Conservation (phyloP, 2,113 vertebrate species). For the Nothobranchius kuhntae region DNA sequence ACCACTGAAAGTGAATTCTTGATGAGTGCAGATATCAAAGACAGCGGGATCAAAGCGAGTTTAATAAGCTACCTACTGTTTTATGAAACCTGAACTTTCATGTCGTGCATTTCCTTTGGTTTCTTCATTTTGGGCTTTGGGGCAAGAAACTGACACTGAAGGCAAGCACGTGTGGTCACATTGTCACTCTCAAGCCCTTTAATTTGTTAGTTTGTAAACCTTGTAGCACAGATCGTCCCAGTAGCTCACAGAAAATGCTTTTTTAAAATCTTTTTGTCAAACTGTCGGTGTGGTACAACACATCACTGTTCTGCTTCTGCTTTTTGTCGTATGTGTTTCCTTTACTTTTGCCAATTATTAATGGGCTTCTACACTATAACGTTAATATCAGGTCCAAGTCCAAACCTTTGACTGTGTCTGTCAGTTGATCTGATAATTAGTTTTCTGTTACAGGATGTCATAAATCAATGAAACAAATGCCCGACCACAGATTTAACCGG, state of each 20-base stretch:
- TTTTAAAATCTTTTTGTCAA: conserved; percentile 53
- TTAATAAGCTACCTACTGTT: conserved; percentile 99
- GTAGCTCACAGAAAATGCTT: conserved; percentile 66
- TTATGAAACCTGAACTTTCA: conserved; percentile 90
- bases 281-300: conserved; percentile 65
- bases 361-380: neutral
- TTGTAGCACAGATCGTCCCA: conserved; percentile 83
- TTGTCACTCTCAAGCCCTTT: conserved; percentile 90
- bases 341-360: conserved; percentile 11
- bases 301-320: conserved; percentile 54
- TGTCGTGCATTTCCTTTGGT: conserved; percentile 87
- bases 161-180: conserved; percentile 90
- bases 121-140: conserved; percentile 84
- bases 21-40: conserved; percentile 99
- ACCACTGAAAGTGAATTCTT: conserved; percentile 99
- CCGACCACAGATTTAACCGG: too few relatives aligned
- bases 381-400: too few relatives aligned
- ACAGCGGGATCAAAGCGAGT: conserved; percentile 94
- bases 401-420: too few relatives aligned
- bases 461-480: too few relatives aligned
- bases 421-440: too few relatives aligned
- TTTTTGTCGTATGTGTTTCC: conserved; percentile 9
- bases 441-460: too few relatives aligned
- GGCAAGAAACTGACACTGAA: conserved; percentile 88
- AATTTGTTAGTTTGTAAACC: conserved; percentile 90